Conservation (phyloP, 2,113 vertebrate genomes). For the Xenopus tropicalis region DNA sequence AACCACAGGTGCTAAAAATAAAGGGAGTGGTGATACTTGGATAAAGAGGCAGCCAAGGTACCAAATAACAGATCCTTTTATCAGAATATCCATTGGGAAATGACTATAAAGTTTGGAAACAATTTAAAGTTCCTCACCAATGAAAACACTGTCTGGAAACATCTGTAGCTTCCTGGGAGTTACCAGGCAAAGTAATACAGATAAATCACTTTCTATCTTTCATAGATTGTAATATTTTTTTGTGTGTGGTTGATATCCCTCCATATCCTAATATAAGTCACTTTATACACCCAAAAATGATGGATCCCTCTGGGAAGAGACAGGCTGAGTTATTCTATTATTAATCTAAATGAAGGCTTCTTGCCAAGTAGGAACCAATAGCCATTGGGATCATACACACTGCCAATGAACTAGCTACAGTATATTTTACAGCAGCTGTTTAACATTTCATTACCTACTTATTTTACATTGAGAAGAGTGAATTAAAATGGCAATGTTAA, state of each 20-base stretch:
- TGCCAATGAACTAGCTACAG: slow-evolving; percentile 31
- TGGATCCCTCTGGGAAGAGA: neutral
- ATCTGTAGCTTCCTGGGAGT: too few species aligned
- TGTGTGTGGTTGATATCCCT: neutral
- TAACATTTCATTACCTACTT: slow-evolving; percentile 60
- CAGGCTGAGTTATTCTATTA: neutral
- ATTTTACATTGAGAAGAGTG: slow-evolving; percentile 61
- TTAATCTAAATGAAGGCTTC: neutral
- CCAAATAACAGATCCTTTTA: too few species aligned
- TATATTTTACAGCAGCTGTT: slow-evolving; percentile 57
- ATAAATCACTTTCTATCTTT: neutral
- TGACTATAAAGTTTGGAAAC: too few species aligned
- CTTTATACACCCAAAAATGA: neutral
- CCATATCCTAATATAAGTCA: neutral
- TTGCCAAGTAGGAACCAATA: neutral
- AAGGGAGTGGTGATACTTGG: too few species aligned
- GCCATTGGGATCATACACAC: slow-evolving; percentile 1
- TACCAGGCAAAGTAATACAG: too few species aligned
- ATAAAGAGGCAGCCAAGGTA: too few species aligned
- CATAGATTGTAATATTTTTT: neutral
- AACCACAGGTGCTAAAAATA: too few species aligned
- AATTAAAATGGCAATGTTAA: slow-evolving; percentile 61
- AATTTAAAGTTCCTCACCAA: too few species aligned
- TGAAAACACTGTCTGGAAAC: too few species aligned
- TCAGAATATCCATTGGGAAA: too few species aligned